phyloP scores from a whole-genome alignment of 2,113 vertebrate species.

The Callocephalon fimbriatum region DNA sequence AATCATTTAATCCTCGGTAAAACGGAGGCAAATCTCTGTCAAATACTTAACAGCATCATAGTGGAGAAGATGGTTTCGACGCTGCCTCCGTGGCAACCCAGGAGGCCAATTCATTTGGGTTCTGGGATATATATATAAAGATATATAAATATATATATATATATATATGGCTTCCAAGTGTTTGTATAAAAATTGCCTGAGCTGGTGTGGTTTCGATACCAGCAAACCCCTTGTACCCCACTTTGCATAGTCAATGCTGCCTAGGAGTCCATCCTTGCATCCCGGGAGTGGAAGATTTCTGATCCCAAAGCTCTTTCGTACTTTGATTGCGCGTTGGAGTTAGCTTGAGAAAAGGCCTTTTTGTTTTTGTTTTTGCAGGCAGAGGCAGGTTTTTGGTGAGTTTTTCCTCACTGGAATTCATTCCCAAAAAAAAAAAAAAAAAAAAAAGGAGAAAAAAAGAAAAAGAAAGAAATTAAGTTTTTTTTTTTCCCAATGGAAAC shows the following conservation, averaged over 20 bases:
- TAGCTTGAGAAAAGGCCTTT: not conserved
- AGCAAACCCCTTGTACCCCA: not conserved
- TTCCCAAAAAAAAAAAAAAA: not conserved
- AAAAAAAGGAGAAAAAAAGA: too few species aligned
- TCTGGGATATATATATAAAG: not conserved
- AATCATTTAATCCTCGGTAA: constrained; percentile 73
- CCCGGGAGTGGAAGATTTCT: not conserved
- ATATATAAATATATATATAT: not conserved
- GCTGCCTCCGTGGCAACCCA: not conserved
- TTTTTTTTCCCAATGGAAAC: not conserved
- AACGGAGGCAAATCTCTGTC: constrained; percentile 77
- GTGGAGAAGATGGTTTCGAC: constrained; percentile 70
- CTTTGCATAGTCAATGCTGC: not conserved
- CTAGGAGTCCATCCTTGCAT: not conserved
- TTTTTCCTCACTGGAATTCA: not conserved
- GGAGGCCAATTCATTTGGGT: not conserved
- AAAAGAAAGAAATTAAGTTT: not conserved
- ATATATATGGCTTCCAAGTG: not conserved
- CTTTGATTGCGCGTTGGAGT: not conserved
- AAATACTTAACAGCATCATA: constrained; percentile 77
- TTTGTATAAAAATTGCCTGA: not conserved
- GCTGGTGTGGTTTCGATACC: not conserved
- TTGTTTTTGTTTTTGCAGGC: not conserved
- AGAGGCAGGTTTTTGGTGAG: not conserved
- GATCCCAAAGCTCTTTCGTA: not conserved